A percentile compares a stretch with the other conserved stretches of the same genome.
Conservation (phyloP, 2,113 vertebrate species). For the Maccullochella peelii region DNA sequence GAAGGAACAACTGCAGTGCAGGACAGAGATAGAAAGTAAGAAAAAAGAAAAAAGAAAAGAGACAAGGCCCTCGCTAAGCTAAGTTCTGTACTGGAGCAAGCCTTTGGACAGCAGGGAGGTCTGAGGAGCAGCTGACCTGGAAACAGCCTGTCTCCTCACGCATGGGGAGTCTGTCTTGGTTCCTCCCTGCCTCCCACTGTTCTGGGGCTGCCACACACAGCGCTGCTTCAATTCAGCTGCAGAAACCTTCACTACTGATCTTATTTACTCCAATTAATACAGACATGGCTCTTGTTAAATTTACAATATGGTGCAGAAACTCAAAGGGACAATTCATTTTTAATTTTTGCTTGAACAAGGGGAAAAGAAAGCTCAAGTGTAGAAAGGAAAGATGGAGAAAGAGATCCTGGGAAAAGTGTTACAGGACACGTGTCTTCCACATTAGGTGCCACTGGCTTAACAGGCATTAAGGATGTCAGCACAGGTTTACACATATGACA, state of each 20-base stretch:
- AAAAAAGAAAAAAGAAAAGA: neutral
- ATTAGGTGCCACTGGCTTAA: constrained; percentile 6
- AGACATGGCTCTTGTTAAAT: neutral
- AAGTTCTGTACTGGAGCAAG: constrained; percentile 42
- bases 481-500: constrained; percentile 6
- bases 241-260: constrained; percentile 41
- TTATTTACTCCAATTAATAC: constrained; percentile 12
- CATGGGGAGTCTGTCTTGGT: constrained; percentile 41
- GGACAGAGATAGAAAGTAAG: constrained; percentile 20
- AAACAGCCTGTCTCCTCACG: constrained; percentile 73
- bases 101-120: constrained; percentile 61
- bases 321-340: neutral
- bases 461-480: constrained; percentile 11
- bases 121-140: constrained; percentile 81
- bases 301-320: neutral
- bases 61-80: constrained; percentile 4
- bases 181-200: constrained; percentile 44
- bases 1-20: constrained; percentile 74
- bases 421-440: neutral
- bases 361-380: neutral
- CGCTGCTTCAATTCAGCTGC: constrained; percentile 10
- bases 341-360: neutral
- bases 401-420: neutral
- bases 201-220: constrained; percentile 48
- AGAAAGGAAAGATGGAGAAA: neutral